Evolutionary conservation across 2,888 invertebrate genomes (phyloP).

Genomic region (Lumbricus terrestris): DNA sequence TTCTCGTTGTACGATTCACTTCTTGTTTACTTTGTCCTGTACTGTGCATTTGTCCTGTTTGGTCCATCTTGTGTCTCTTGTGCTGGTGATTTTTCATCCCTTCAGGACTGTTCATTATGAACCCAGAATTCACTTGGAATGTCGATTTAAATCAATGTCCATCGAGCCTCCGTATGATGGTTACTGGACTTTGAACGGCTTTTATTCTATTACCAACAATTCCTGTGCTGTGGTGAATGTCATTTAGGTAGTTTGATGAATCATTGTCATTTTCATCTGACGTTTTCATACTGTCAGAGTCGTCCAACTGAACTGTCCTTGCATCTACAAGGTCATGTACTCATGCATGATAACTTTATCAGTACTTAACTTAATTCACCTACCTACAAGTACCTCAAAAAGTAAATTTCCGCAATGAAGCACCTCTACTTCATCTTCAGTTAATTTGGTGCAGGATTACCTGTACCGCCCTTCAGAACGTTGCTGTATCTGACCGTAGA

Average conservation of each 20-base stretch:
- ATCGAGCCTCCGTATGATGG: not conserved
- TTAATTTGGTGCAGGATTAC: not conserved
- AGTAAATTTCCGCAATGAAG: not conserved
- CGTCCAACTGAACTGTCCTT: not conserved
- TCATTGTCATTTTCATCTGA: not conserved
- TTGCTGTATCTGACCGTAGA: not conserved
- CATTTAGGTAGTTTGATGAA: no score
- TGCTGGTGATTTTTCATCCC: no score
- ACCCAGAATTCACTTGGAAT: not conserved
- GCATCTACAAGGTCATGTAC: not conserved
- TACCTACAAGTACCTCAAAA: not conserved
- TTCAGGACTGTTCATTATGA: not conserved
- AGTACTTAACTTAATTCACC: not conserved
- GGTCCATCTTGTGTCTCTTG: not conserved
- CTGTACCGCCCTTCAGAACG: not conserved
- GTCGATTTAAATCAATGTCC: not conserved
- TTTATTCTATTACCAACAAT: no score
- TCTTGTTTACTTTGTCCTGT: not conserved
- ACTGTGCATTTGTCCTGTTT: not conserved
- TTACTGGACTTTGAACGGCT: no score
- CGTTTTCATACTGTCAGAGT: not conserved
- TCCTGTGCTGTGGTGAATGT: no score
- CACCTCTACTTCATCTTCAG: not conserved
- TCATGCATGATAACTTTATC: not conserved
- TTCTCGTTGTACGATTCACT: not conserved